phyloP scores from a whole-genome alignment of 2,113 vertebrate species.

The Megaceryle maxima region DNA sequence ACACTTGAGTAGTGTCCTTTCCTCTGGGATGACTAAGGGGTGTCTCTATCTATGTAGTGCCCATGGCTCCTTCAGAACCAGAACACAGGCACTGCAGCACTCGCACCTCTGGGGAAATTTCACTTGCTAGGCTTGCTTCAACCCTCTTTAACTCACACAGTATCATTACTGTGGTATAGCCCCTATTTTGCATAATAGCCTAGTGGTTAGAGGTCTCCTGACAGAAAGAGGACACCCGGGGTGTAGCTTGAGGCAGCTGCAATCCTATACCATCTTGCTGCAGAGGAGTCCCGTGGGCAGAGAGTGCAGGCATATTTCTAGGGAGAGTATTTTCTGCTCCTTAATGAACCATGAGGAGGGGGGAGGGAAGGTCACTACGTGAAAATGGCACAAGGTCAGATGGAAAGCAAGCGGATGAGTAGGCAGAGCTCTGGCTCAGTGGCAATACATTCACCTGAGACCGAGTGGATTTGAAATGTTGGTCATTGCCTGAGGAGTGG shows the following conservation, averaged over 20 bases:
- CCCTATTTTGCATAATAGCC: not conserved
- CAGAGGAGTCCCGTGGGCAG: not conserved
- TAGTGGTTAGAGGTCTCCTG: not conserved
- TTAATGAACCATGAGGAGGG: not conserved
- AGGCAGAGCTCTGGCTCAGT: fast-evolving
- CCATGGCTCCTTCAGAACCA: not conserved
- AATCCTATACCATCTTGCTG: fast-evolving
- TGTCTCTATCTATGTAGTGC: not conserved
- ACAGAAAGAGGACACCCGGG: not conserved
- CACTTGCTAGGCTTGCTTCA: not conserved
- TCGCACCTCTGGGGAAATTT: not conserved
- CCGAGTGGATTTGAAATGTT: not conserved
- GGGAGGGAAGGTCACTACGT: not conserved
- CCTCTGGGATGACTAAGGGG: not conserved
- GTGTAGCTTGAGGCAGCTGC: not conserved
- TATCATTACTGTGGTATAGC: not conserved
- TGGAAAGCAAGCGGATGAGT: fast-evolving
- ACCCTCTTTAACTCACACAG: not conserved
- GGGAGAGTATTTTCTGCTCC: not conserved
- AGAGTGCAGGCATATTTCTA: not conserved
- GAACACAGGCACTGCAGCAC: not conserved
- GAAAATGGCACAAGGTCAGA: fast-evolving
- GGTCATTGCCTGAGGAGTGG: not conserved
- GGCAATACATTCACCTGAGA: not conserved
- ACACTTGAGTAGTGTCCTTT: not conserved